Evolutionary conservation across 2,888 invertebrate genomes (phyloP).

Genomic region (Leptinotarsa tumamoca): DNA sequence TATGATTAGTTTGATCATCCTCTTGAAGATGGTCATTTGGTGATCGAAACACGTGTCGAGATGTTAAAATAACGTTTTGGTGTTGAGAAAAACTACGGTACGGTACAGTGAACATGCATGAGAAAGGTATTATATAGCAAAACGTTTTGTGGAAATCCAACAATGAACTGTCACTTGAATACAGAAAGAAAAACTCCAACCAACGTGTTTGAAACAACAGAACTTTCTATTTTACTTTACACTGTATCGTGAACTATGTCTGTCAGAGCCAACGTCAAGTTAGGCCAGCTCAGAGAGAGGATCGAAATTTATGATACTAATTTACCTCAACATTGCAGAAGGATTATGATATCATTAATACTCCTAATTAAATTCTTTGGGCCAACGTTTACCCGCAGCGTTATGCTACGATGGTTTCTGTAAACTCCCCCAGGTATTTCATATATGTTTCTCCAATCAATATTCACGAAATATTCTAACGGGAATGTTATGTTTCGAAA

Average conservation of each 20-base stretch:
- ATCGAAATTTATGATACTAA: slow-evolving; percentile 35
- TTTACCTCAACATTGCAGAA: slow-evolving; percentile 36
- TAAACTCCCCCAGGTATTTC: not conserved
- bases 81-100: no score
- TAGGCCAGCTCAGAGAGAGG: not conserved
- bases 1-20: no score
- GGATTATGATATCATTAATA: slow-evolving; percentile 37
- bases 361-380: slow-evolving; percentile 13
- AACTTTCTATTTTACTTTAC: not conserved
- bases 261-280: not conserved
- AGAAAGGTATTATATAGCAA: no score
- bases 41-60: no score
- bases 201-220: not conserved
- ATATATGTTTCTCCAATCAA: not conserved
- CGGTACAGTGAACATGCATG: no score
- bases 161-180: no score
- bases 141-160: no score
- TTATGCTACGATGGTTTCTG: not conserved
- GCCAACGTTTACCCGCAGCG: not conserved
- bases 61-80: no score
- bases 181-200: not conserved
- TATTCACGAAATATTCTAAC: not conserved
- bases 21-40: no score
- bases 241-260: not conserved
- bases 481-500: not conserved